Percentiles rank a stretch among this genome's conserved stretches.
These are phyloP conservation scores for Spheniscus humboldti DNA, from an alignment of 2,797 vertebrate genomes.

Conservation along the genomic window DNA sequence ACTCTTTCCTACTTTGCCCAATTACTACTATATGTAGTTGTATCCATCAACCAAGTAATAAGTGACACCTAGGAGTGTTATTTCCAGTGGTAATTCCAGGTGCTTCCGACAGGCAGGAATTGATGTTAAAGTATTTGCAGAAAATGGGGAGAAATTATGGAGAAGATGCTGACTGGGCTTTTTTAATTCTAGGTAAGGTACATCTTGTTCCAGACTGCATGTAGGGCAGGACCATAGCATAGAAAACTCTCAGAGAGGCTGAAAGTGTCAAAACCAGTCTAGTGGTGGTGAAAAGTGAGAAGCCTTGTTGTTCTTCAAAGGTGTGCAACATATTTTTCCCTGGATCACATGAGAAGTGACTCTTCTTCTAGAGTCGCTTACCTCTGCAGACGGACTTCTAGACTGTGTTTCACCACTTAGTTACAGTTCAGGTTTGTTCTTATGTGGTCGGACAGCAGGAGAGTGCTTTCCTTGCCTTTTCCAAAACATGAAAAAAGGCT, in stretches of 20 bases:
- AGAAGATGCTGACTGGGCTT: neutral
- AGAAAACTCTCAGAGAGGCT: neutral
- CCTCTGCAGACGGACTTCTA: neutral
- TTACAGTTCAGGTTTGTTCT: neutral
- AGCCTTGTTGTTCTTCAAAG: neutral
- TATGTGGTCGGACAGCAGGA: neutral
- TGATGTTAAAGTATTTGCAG: neutral
- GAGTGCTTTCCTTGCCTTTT: neutral
- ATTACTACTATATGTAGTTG: neutral
- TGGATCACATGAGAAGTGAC: neutral
- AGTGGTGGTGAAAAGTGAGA: neutral
- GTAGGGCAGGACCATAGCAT: neutral
- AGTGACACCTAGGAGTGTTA: neutral
- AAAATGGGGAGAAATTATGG: neutral
- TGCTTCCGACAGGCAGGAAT: neutral
- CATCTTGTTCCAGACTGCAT: neutral
- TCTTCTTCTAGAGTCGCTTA: neutral
- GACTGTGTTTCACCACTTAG: neutral
- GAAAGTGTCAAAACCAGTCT: neutral
- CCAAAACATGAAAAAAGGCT: neutral
- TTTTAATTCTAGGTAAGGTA: neutral
- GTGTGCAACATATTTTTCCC: neutral
- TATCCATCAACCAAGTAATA: neutral
- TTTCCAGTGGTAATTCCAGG: neutral
- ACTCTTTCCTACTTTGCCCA: neutral